Evolutionary conservation across 2,888 invertebrate species (phyloP).

Genomic region (Lissonota sp.): DNA sequence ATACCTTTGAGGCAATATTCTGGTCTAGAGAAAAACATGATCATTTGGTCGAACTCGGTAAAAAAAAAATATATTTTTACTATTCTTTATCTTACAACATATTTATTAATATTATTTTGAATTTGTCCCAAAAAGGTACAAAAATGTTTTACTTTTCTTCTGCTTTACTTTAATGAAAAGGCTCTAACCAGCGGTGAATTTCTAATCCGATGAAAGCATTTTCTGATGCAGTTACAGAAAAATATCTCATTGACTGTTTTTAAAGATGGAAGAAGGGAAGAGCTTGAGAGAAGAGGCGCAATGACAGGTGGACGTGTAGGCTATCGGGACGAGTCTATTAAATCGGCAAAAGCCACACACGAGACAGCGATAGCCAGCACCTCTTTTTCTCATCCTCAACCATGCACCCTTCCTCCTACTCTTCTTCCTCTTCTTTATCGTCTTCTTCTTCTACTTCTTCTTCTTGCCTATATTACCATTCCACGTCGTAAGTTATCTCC

Average conservation of each 20-base stretch:
- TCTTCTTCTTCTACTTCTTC: not conserved
- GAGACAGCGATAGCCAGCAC: conserved; percentile 71
- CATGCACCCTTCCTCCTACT: conserved; percentile 12
- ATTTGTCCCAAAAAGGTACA: too few relatives aligned
- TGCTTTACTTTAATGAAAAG: too few relatives aligned
- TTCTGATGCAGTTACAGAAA: too few relatives aligned
- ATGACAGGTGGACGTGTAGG: conserved; percentile 71
- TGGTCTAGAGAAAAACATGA: too few relatives aligned
- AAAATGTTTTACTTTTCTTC: too few relatives aligned
- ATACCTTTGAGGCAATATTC: too few relatives aligned
- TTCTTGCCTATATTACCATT: conserved; percentile 70
- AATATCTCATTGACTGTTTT: conserved; percentile 70
- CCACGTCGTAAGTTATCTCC: conserved; percentile 76
- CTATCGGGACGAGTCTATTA: conserved; percentile 79
- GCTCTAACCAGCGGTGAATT: too few relatives aligned
- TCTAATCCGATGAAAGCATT: too few relatives aligned
- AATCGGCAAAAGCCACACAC: conserved; percentile 70
- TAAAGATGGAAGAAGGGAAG: conserved; percentile 37
- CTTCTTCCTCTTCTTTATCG: conserved; percentile 11
- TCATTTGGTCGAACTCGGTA: too few relatives aligned
- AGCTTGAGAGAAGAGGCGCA: conserved; percentile 45
- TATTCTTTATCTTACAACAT: too few relatives aligned
- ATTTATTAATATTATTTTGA: too few relatives aligned
- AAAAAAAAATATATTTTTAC: too few relatives aligned
- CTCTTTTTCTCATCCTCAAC: conserved; percentile 57